phyloP scores from a whole-genome alignment of 2,797 vertebrate genomes.

The Taenioides sp. region DNA sequence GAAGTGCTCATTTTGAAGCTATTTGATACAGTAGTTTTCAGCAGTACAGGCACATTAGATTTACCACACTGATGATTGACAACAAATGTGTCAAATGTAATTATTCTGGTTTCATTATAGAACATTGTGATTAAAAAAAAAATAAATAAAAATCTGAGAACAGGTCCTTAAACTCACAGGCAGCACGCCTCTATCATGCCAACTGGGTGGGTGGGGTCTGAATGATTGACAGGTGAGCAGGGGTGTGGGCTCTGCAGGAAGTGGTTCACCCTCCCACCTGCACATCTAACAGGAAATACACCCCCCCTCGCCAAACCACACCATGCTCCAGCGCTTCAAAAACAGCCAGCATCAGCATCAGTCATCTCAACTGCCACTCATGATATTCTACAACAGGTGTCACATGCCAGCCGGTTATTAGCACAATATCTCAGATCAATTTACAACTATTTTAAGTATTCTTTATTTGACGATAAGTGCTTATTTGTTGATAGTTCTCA shows the following conservation, averaged over 20 bases:
- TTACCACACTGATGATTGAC: not conserved
- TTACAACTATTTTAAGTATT: not conserved
- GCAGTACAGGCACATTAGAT: not conserved
- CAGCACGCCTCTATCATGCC: not conserved
- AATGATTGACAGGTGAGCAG: conserved; percentile 59
- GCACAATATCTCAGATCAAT: not conserved
- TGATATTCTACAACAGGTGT: not conserved
- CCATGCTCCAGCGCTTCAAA: conserved; percentile 57
- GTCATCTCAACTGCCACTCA: conserved; percentile 21
- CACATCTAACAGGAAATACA: conserved; percentile 16
- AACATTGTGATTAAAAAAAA: not conserved
- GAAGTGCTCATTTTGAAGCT: conserved; percentile 39
- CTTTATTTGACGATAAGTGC: not conserved
- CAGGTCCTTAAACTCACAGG: not conserved
- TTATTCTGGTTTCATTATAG: not conserved
- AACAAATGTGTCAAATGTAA: not conserved
- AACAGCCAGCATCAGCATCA: conserved; percentile 48
- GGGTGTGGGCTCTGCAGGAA: conserved; percentile 74
- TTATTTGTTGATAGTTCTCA: not conserved
- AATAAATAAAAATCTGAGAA: too few relatives aligned
- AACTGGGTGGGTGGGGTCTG: conserved; percentile 2
- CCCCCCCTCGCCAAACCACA: conserved; percentile 46
- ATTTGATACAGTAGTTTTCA: conserved; percentile 18
- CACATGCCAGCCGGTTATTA: not conserved
- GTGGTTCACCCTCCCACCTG: conserved; percentile 73